A percentile compares a stretch with the other conserved stretches of the same genome.
These are phyloP conservation scores for Glossophaga mutica DNA, from an alignment of 2,797 vertebrate genomes.

Conservation along the genomic window DNA sequence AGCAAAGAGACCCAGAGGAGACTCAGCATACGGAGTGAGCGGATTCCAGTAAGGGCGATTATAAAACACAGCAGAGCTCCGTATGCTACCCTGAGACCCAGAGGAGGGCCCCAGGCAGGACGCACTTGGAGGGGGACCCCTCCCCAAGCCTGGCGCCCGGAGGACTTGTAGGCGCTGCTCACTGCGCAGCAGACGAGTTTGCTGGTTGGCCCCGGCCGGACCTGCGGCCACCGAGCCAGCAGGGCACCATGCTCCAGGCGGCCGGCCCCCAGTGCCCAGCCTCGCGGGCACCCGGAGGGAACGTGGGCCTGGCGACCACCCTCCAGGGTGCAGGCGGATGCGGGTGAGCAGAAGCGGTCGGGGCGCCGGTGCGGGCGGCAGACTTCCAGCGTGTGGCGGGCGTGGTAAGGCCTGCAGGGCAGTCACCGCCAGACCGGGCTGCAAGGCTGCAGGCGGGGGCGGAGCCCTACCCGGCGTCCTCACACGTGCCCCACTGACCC, in stretches of 20 bases:
- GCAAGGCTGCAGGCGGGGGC: background rate
- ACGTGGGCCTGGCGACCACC: background rate
- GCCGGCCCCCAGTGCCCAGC: background rate
- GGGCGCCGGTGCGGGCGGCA: background rate
- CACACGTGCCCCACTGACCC: background rate
- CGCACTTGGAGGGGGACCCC: too few relatives aligned
- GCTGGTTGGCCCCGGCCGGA: background rate
- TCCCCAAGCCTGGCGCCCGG: too few relatives aligned
- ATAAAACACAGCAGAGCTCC: accelerated
- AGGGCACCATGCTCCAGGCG: background rate
- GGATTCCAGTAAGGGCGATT: too few relatives aligned
- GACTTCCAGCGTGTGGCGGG: background rate
- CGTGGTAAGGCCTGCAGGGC: background rate
- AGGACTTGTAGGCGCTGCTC: too few relatives aligned
- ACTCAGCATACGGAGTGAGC: too few relatives aligned
- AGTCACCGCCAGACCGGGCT: background rate
- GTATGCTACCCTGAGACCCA: accelerated
- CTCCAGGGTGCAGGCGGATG: background rate
- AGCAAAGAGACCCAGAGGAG: too few relatives aligned
- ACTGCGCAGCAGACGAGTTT: too few relatives aligned
- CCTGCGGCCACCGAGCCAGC: background rate
- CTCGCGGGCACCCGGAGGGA: background rate
- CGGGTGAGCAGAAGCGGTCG: background rate
- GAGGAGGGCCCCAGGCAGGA: too few relatives aligned
- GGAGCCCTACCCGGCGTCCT: background rate